phyloP scores from a whole-genome alignment of 2,888 invertebrate species.

The Coleophora deauratella region DNA sequence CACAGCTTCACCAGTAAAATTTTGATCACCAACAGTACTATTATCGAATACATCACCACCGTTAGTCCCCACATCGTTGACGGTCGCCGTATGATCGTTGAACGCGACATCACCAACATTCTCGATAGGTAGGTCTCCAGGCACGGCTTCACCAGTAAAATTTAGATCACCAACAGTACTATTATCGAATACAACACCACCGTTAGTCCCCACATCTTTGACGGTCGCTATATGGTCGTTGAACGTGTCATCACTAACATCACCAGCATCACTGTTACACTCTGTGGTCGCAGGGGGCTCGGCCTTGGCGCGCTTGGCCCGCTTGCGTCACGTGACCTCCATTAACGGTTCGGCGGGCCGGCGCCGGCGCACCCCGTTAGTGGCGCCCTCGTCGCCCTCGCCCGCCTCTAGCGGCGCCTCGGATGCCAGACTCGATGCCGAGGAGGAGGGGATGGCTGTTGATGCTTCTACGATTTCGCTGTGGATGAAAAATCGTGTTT shows the following conservation, averaged over 20 bases:
- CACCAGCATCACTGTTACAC: no score
- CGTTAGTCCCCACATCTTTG: no score
- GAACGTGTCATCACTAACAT: background rate
- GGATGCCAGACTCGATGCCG: conserved; percentile 14
- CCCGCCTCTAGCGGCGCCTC: conserved; percentile 7
- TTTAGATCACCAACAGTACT: no score
- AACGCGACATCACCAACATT: background rate
- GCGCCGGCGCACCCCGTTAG: conserved; percentile 36
- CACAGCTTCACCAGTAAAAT: no score
- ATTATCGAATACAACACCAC: no score
- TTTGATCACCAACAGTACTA: no score
- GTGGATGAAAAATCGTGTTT: conserved; percentile 11
- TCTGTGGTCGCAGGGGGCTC: background rate
- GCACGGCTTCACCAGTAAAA: background rate
- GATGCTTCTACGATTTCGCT: conserved; percentile 45
- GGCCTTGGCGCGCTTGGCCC: conserved; percentile 11
- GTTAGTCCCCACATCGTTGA: no score
- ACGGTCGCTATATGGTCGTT: no score
- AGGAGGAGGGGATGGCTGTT: conserved; percentile 21
- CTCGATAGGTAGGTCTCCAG: background rate
- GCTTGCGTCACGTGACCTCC: conserved; percentile 64
- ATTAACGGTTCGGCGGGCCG: conserved; percentile 45
- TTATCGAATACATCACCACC: no score
- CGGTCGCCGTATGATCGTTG: no score
- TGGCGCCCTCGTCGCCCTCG: conserved; percentile 21